Base-by-base conservation (phyloP, 2,888 invertebrate species). In the Anarsia innoxiella region DNA sequence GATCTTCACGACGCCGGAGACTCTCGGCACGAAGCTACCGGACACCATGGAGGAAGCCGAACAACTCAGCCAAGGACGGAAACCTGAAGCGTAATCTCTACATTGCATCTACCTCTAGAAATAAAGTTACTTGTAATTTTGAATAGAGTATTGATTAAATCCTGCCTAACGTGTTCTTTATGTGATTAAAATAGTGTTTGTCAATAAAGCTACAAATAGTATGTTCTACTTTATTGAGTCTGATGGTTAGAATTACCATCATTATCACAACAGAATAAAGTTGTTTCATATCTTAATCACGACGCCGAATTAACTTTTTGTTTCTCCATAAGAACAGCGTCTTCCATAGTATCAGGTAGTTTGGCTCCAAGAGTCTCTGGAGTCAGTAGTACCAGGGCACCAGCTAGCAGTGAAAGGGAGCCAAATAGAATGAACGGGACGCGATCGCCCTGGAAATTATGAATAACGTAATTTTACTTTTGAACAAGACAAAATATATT, bases 331-430 rank as follows among this genome's bases (percentile, higher is more conserved):
- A 33, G 12, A 6, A 31, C 41, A 6, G 87, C 86, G 37, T 88
- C 83, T 36, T 78, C 65, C 46, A 88, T 69, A 10, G 85, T 86
- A 36, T 86, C 80, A 8, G 87, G 86, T 27, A 88, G 55, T 19
- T 70, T 66, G 2, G 66, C 48, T 36, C 83, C 79, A 23, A 79
- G 68, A 2, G 87, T 87, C 62, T 88, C 88, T 0, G 87, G 88
- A 25, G 86, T 83, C 11, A 74, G 48, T 23, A 86, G 58, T 1
- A 85, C 67, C 10, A 86, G 53, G 2, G 59, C 37, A 1, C 86
- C 87, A 5, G 86, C 77, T 4, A 68, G 30, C 5, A 78, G 55
- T 3, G 86, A 82, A 40, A 78, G 68, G 2, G 53, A 47, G 1
- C 79, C 79, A 47, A 88, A 88, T 9, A 87, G 49, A 27, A 80